Evolutionary conservation across 35 echinoderm and acorn worm genomes (phyloP).

Genomic region (Ptychodera flava): DNA sequence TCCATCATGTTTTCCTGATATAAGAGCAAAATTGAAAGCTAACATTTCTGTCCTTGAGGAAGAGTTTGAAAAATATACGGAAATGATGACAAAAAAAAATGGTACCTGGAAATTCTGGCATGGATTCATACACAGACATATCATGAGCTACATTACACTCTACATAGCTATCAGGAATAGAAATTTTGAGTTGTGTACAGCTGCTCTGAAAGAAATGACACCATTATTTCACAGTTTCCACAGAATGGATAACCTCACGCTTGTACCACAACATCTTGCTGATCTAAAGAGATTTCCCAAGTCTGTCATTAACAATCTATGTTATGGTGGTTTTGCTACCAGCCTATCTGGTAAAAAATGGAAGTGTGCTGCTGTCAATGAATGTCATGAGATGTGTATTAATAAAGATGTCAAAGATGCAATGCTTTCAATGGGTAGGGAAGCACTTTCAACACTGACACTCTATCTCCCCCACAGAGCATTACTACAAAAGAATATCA

Average conservation of each 20-base stretch:
- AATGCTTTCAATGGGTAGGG: slow-evolving; percentile 62
- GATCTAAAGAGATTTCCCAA: slow-evolving; percentile 31
- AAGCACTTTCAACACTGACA: slow-evolving; percentile 21
- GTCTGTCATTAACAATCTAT: slow-evolving; percentile 7
- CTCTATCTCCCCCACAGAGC: slow-evolving; percentile 19
- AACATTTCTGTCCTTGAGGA: neutral
- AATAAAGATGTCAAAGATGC: too few relatives aligned
- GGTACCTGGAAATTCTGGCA: slow-evolving; percentile 50
- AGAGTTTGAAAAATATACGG: slow-evolving; percentile 1
- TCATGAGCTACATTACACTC: slow-evolving; percentile 34
- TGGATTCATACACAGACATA: slow-evolving; percentile 43
- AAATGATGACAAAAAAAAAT: neutral
- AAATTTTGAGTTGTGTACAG: slow-evolving; percentile 28
- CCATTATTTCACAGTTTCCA: slow-evolving; percentile 49
- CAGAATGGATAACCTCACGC: slow-evolving; percentile 19
- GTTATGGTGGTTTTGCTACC: slow-evolving; percentile 31
- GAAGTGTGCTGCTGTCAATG: slow-evolving; percentile 42
- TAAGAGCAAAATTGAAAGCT: too few relatives aligned
- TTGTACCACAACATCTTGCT: slow-evolving; percentile 37
- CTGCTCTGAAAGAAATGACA: slow-evolving; percentile 13
- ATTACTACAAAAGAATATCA: too few relatives aligned
- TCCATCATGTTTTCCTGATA: too few relatives aligned
- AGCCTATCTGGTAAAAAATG: slow-evolving; percentile 36
- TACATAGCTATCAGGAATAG: slow-evolving; percentile 33
- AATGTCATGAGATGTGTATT: too few relatives aligned